A percentile compares a stretch with the other conserved stretches of the same genome.
Evolutionary conservation across 2,113 vertebrate genomes (phyloP).

Genomic region (Harpagus bidentatus): DNA sequence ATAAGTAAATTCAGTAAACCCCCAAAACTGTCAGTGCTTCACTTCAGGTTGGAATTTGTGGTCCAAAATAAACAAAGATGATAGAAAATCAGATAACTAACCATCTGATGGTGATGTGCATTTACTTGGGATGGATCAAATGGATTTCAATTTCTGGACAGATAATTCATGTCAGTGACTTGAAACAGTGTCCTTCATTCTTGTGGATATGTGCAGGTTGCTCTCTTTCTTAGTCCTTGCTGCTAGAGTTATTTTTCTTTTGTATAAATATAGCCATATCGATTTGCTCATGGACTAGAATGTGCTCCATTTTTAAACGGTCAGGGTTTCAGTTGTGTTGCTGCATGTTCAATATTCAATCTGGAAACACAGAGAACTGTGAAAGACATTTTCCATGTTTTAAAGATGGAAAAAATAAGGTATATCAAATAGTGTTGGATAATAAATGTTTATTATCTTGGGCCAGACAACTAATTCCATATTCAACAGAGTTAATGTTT

Average conservation of each 20-base stretch:
- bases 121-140: background rate
- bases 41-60: background rate
- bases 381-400: background rate
- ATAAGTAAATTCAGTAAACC: background rate
- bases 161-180: background rate
- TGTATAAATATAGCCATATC: fast-evolving
- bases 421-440: background rate
- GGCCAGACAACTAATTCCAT: background rate
- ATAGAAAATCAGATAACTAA: background rate
- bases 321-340: background rate
- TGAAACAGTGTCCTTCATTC: background rate
- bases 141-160: background rate
- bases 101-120: background rate
- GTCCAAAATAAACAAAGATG: background rate
- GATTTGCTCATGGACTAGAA: background rate
- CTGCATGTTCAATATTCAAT: background rate
- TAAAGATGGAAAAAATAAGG: background rate
- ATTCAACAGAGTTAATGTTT: background rate
- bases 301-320: background rate
- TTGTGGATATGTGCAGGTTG: background rate
- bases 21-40: background rate
- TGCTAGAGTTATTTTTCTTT: background rate
- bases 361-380: background rate
- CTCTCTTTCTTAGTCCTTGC: background rate
- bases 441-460: background rate